Conservation (phyloP, 2,113 vertebrate genomes). For the Probosciger aterrimus region DNA sequence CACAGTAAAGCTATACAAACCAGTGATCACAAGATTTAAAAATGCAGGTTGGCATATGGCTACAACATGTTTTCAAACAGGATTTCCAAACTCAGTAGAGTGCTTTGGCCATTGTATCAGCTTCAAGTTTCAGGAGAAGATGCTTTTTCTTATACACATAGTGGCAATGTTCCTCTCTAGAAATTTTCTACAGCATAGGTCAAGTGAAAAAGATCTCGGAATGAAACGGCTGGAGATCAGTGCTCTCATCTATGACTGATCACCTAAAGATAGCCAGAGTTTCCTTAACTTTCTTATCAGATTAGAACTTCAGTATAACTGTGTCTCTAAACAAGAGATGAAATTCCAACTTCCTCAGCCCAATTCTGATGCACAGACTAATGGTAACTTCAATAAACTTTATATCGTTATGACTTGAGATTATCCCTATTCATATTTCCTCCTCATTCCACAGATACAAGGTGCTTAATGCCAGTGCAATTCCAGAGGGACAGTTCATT, state of each 20-base stretch:
- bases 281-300: not conserved
- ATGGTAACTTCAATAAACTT: not conserved
- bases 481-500: constrained; percentile 86
- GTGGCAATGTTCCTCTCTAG: not conserved
- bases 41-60: not conserved
- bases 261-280: not conserved
- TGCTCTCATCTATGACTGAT: not conserved
- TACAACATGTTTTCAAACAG: not conserved
- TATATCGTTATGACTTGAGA: not conserved
- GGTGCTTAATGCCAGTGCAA: not conserved
- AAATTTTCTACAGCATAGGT: not conserved
- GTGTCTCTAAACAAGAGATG: not conserved
- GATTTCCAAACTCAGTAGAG: not conserved
- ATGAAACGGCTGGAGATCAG: not conserved
- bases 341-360: not conserved
- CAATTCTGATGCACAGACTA: not conserved
- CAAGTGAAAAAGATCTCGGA: not conserved
- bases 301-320: not conserved
- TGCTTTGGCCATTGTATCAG: not conserved
- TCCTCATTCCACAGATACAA: not conserved
- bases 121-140: not conserved
- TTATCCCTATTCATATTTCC: not conserved
- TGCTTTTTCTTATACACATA: not conserved
- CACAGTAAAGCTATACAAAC: not conserved
- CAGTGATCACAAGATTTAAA: not conserved